phyloP scores from a whole-genome alignment of 2,888 invertebrate species.

The Drosophila rubida region DNA sequence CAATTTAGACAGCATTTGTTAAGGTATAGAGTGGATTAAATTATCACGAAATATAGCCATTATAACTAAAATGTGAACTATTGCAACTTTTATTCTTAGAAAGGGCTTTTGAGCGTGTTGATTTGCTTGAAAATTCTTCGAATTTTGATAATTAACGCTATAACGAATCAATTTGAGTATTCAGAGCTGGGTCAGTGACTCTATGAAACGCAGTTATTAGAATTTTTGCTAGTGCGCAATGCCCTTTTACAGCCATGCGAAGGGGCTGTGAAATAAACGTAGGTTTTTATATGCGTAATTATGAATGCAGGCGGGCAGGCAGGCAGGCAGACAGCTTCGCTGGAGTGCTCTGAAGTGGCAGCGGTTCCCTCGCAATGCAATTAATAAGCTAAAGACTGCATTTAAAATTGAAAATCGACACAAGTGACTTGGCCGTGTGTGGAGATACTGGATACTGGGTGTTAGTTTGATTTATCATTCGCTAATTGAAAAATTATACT shows the following conservation, averaged over 20 bases:
- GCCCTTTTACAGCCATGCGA: slow-evolving; percentile 10
- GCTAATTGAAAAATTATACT: slow-evolving; percentile 81
- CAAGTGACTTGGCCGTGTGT: slow-evolving; percentile 30
- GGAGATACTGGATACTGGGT: slow-evolving; percentile 40
- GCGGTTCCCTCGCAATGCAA: slow-evolving; percentile 26
- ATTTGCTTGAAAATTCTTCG: background rate
- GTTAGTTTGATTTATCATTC: slow-evolving; percentile 80
- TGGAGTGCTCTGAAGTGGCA: slow-evolving; percentile 3
- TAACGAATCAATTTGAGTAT: background rate
- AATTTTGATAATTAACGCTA: background rate
- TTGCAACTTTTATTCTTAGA: background rate
- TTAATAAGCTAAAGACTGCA: slow-evolving; percentile 69
- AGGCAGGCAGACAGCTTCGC: slow-evolving; percentile 3
- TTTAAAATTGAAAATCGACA: slow-evolving; percentile 63
- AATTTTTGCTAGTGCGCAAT: slow-evolving; percentile 4
- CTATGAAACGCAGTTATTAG: background rate
- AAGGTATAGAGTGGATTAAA: no score
- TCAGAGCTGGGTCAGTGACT: background rate
- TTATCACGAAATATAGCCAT: no score
- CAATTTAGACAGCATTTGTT: no score
- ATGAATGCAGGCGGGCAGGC: background rate
- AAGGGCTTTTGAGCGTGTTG: background rate
- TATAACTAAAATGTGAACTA: no score
- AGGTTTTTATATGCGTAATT: background rate
- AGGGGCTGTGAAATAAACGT: slow-evolving; percentile 13